These are phyloP conservation scores for Gastracanthus pulcherrimus DNA, from an alignment of 2,888 invertebrate genomes.

Conservation along the genomic window DNA sequence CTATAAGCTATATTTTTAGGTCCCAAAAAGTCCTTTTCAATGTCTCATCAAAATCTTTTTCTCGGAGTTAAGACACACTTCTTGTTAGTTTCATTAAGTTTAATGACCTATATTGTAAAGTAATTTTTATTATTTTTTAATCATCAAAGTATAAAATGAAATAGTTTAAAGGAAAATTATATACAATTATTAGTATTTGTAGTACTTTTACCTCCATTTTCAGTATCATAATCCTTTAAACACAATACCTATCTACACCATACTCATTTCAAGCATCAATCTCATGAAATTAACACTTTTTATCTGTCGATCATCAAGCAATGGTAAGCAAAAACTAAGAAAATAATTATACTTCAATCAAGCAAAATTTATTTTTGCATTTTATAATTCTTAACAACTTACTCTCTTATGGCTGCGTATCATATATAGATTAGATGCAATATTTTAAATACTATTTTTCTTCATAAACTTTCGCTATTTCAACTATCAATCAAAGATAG, in stretches of 20 bases:
- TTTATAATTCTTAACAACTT: slow-evolving; percentile 11
- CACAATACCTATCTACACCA: not conserved
- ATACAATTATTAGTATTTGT: not conserved
- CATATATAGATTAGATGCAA: slow-evolving; percentile 32
- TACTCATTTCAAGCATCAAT: slow-evolving; percentile 25
- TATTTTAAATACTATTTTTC: slow-evolving; percentile 1
- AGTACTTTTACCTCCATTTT: too few relatives aligned
- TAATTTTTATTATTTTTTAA: not conserved
- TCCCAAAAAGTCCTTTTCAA: too few relatives aligned
- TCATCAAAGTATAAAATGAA: not conserved
- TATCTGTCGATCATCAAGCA: slow-evolving; percentile 20
- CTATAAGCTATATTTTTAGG: too few relatives aligned
- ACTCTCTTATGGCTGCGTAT: slow-evolving; percentile 5
- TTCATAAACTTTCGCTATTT: not conserved
- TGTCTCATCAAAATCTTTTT: too few relatives aligned
- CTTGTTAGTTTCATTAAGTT: too few relatives aligned
- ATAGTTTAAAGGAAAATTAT: not conserved
- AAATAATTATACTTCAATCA: slow-evolving; percentile 7
- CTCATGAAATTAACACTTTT: slow-evolving; percentile 36
- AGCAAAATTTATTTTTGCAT: slow-evolving; percentile 26
- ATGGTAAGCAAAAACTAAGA: slow-evolving; percentile 42
- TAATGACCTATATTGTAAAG: not conserved
- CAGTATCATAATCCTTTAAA: not conserved
- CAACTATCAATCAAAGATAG: not conserved
- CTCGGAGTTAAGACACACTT: too few relatives aligned